Conservation (phyloP, 2,888 invertebrate species). For the Notodonta ziczac region DNA sequence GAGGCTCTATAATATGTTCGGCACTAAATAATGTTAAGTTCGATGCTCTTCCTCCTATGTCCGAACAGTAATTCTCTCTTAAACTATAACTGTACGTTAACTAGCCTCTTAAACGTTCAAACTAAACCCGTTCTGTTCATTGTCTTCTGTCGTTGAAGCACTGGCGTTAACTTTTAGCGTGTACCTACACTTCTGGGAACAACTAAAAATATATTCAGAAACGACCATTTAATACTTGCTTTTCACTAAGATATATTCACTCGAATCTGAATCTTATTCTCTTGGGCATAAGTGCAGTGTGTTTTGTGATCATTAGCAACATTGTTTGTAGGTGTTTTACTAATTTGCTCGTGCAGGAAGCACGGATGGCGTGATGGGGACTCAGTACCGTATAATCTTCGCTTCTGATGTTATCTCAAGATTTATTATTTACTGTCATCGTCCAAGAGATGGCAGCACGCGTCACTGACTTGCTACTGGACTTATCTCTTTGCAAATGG, state of each 20-base stretch:
- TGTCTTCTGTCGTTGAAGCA: conserved; percentile 64
- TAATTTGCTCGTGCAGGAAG: conserved; percentile 83
- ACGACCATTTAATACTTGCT: conserved; percentile 37
- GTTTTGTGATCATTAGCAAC: conserved; percentile 42
- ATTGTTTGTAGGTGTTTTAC: conserved; percentile 70
- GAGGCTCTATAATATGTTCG: conserved; percentile 29
- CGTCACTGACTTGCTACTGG: conserved; percentile 71
- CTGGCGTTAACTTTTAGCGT: conserved; percentile 67
- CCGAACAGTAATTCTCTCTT: conserved; percentile 35
- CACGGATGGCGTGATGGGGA: conserved; percentile 80
- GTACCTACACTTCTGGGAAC: conserved; percentile 67
- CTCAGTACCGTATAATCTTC: conserved; percentile 81
- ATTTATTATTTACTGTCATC: conserved; percentile 83
- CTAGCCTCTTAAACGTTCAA: conserved; percentile 63
- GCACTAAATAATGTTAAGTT: conserved; percentile 7
- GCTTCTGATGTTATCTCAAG: conserved; percentile 82
- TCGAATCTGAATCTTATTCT: conserved; percentile 49
- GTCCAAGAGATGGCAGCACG: conserved; percentile 81
- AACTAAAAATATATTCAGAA: conserved; percentile 76
- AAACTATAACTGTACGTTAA: conserved; percentile 60
- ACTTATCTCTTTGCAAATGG: conserved; percentile 57
- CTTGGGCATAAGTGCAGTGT: conserved; percentile 37
- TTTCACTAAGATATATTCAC: conserved; percentile 13
- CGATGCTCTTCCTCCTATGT: conserved; percentile 15
- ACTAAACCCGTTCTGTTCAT: conserved; percentile 67